phyloP scores from a whole-genome alignment of 2,797 vertebrate genomes.

The Podarcis siculus region DNA sequence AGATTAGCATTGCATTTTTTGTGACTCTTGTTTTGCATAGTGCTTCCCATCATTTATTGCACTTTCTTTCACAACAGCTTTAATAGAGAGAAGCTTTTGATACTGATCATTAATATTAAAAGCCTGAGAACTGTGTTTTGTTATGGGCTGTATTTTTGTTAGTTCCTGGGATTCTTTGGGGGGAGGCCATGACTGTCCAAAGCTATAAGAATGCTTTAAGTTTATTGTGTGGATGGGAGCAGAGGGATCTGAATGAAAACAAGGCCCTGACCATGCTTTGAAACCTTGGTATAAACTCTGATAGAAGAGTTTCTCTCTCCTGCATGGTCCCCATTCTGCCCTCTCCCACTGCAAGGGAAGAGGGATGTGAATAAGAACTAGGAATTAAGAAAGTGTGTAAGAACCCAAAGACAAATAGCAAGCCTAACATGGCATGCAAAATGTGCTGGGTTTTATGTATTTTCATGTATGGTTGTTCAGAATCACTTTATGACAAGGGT shows the following conservation, averaged over 20 bases:
- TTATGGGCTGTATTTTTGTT: too few species aligned
- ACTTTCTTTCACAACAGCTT: neutral
- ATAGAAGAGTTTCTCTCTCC: neutral
- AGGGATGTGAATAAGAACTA: neutral
- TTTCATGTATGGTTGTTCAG: neutral
- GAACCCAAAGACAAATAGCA: neutral
- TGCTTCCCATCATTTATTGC: neutral
- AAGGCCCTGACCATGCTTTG: neutral
- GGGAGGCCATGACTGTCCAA: too few species aligned
- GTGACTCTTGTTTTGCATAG: neutral
- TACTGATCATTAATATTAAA: neutral
- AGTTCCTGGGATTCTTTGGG: too few species aligned
- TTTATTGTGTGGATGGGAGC: too few species aligned
- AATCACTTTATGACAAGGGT: neutral
- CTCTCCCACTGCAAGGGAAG: neutral
- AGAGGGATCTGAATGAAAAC: neutral
- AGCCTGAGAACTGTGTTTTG: too few species aligned
- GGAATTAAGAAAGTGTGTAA: neutral
- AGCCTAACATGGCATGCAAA: neutral
- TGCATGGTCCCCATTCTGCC: too few species aligned
- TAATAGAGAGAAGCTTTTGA: neutral
- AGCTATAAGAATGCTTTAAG: too few species aligned
- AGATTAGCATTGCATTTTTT: too few species aligned
- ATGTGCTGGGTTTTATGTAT: neutral
- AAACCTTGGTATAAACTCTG: neutral